Evolutionary conservation across 2,797 vertebrate genomes (phyloP), one percentile per base, ranked within the genome.

Genomic region (Melopsittacus undulatus): DNA sequence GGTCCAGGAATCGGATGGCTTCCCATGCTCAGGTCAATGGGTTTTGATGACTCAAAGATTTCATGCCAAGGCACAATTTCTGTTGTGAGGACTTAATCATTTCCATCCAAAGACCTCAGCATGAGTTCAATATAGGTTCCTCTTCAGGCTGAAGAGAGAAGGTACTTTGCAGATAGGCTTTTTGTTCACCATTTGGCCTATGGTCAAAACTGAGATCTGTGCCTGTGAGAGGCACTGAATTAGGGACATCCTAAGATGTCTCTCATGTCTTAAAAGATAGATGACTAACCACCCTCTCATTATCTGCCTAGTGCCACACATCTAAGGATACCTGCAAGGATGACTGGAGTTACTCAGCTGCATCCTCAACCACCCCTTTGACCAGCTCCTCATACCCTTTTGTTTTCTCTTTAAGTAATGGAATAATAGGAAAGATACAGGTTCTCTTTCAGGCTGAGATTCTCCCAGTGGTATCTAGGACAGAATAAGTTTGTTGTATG

Each of bases 241-340:
- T 63, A 83, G 36, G 43, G 77, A 27, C 9, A 38, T 70, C 48
- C 73, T 19, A 42, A 84, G 38, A 48, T 4, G 56, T 26, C 6
- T 59, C 40, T 36, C 9, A 10, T 3, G 4, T 43, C 20, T 63
- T 23, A 49, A 75, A 64, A 72, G 89, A 13, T 2, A 63, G 26
- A 57, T 0, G 0, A 7, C 16, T 46, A 26, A 46, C 5, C 3
- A 69, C 51, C 11, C 10, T 79, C 22, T 66, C 4, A 1, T 51
- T 32, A 8, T 73, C 11, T 79, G 45, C 19, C 30, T 69, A 29
- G 15, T 45, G 15, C 54, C 29, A 32, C 46, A 30, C 13, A n/a
- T 17, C 38, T 34, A 10, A 40, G n/a, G 27, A 70, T 6, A 11
- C 30, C 42, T 54, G 17, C 64, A 90, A 64, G 76, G 45, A 27